These are phyloP conservation scores for Yponomeuta plumbellus DNA, from an alignment of 2,888 invertebrate species.

Conservation along the genomic window DNA sequence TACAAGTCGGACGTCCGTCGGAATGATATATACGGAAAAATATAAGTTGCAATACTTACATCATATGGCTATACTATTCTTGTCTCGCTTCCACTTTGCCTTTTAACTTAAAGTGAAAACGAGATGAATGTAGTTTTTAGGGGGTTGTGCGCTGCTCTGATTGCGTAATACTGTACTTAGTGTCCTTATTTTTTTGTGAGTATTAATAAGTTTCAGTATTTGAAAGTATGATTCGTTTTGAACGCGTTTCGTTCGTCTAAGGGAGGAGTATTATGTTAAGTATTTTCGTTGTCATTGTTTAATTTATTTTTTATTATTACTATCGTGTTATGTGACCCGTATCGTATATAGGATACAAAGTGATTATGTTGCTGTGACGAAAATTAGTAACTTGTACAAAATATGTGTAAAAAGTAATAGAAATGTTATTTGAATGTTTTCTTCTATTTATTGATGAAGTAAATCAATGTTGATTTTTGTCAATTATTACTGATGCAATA, in stretches of 20 bases:
- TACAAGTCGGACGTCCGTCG: not conserved
- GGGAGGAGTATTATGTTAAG: not conserved
- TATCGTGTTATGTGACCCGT: constrained; percentile 4
- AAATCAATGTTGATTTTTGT: constrained; percentile 24
- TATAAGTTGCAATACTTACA: not conserved
- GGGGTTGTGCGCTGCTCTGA: not conserved
- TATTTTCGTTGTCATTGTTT: not conserved
- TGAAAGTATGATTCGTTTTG: not conserved
- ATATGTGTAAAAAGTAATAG: constrained; percentile 7
- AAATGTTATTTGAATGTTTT: constrained; percentile 12
- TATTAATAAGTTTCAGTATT: not conserved
- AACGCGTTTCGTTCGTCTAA: not conserved
- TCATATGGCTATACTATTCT: not conserved
- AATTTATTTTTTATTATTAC: constrained; percentile 2
- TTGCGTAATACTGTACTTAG: not conserved
- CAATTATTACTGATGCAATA: constrained; percentile 30
- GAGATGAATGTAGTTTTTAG: not conserved
- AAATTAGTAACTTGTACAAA: constrained; percentile 7
- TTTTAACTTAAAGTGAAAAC: not conserved
- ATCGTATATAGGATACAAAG: constrained; percentile 44
- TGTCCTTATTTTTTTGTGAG: not conserved
- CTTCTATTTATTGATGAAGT: not conserved
- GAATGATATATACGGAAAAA: not conserved
- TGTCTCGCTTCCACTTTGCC: not conserved
- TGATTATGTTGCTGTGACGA: constrained; percentile 71